Evolutionary conservation across 2,797 vertebrate genomes (phyloP).

Genomic region (Manis pentadactyla): DNA sequence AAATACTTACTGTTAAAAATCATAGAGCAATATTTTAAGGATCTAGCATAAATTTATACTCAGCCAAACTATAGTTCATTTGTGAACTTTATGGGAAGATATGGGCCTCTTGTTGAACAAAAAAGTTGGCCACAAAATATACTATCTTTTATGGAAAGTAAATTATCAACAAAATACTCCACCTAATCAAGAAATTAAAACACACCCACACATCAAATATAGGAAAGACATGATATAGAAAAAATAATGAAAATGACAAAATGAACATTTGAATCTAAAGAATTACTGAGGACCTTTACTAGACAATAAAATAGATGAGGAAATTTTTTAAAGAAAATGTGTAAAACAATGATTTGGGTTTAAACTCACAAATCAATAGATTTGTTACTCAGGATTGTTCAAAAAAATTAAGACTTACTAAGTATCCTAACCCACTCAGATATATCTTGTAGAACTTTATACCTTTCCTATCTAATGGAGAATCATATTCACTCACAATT

Average conservation of each 20-base stretch:
- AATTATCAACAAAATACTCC: neutral
- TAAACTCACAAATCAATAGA: neutral
- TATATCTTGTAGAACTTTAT: neutral
- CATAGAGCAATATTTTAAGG: neutral
- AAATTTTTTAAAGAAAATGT: neutral
- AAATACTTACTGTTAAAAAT: neutral
- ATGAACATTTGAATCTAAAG: neutral
- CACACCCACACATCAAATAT: neutral
- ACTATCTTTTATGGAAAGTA: neutral
- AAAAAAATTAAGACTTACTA: neutral
- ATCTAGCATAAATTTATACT: neutral
- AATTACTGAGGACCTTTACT: neutral
- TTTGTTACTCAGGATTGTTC: neutral
- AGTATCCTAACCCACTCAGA: neutral
- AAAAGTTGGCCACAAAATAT: too few species aligned
- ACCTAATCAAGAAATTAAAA: neutral
- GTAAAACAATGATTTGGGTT: neutral
- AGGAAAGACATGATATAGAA: neutral
- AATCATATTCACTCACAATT: neutral
- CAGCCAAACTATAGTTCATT: neutral
- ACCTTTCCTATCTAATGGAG: neutral
- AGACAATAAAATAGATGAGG: neutral
- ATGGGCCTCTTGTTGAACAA: neutral
- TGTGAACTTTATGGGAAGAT: neutral
- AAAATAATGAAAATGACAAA: neutral